These are phyloP conservation scores for Aethes cnicana DNA, from an alignment of 2,888 invertebrate genomes.

Conservation along the genomic window DNA sequence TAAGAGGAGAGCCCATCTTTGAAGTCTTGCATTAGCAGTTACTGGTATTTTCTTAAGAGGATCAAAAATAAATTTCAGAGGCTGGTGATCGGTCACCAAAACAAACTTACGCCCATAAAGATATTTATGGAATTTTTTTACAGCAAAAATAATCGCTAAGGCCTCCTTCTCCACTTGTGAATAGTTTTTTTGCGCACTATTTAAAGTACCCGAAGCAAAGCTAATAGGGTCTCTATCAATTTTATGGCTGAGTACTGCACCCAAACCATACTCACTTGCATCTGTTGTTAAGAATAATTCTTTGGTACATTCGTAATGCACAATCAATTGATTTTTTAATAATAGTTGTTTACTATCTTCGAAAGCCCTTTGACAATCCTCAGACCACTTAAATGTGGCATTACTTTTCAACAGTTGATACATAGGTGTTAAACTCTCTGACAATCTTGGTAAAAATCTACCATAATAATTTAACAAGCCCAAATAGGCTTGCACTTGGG, in stretches of 20 bases:
- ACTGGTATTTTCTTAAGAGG: conserved; percentile 25
- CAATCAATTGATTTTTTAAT: not conserved
- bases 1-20: conserved; percentile 26
- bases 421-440: conserved; percentile 8
- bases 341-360: not conserved
- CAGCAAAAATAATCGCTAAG: conserved; percentile 7
- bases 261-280: conserved; percentile 29
- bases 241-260: conserved; percentile 30
- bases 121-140: conserved; percentile 4
- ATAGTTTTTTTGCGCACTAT: conserved; percentile 28
- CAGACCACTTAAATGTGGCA: not conserved
- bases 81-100: conserved; percentile 2
- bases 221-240: conserved; percentile 22
- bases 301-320: conserved; percentile 13
- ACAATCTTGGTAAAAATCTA: conserved; percentile 11
- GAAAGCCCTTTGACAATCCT: not conserved
- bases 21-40: conserved; percentile 22
- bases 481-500: conserved; percentile 15
- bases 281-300: conserved; percentile 24
- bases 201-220: conserved; percentile 30
- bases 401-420: conserved; percentile 5
- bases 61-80: conserved; percentile 21
- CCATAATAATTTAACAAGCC: conserved; percentile 24
- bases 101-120: conserved; percentile 9
- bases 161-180: conserved; percentile 32